Conservation (phyloP, 1,140 invertebrate species). For the Arion vulgaris region DNA sequence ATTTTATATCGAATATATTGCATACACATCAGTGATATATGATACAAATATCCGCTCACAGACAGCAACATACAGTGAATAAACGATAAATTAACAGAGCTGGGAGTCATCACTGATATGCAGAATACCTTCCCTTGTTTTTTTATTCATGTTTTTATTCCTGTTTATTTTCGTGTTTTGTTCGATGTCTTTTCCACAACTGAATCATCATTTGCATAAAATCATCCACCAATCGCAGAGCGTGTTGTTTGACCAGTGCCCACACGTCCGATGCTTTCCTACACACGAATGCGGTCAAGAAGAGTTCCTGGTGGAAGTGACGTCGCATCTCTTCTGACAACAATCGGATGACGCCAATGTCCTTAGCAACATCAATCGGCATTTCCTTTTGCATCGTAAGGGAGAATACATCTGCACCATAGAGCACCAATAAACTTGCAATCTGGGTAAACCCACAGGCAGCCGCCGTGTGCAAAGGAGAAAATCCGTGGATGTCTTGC, state of each 20-base stretch:
- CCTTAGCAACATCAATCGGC: conserved; percentile 62
- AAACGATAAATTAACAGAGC: no score
- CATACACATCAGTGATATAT: no score
- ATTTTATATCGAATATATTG: no score
- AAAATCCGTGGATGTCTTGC: conserved; percentile 99
- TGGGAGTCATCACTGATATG: no score
- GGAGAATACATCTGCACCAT: conserved; percentile 61
- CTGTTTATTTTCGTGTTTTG: background rate
- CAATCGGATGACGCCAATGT: conserved; percentile 55
- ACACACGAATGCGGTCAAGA: conserved; percentile 44
- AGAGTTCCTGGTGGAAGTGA: conserved; percentile 53
- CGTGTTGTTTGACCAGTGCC: conserved; percentile 29
- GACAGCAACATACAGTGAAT: no score
- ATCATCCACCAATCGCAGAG: conserved; percentile 28
- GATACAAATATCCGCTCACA: no score
- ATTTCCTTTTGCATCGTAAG: conserved; percentile 58
- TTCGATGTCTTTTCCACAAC: conserved; percentile 33
- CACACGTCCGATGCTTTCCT: conserved; percentile 38
- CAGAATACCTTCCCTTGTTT: no score
- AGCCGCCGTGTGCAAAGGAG: conserved; percentile 97
- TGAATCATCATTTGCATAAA: conserved; percentile 26
- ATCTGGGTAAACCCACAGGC: conserved; percentile 92
- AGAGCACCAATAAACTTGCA: conserved; percentile 76
- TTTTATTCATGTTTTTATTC: no score
- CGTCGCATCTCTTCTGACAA: conserved; percentile 60